These are phyloP conservation scores for Acronicta psi DNA, from an alignment of 2,888 invertebrate species.

Conservation along the genomic window DNA sequence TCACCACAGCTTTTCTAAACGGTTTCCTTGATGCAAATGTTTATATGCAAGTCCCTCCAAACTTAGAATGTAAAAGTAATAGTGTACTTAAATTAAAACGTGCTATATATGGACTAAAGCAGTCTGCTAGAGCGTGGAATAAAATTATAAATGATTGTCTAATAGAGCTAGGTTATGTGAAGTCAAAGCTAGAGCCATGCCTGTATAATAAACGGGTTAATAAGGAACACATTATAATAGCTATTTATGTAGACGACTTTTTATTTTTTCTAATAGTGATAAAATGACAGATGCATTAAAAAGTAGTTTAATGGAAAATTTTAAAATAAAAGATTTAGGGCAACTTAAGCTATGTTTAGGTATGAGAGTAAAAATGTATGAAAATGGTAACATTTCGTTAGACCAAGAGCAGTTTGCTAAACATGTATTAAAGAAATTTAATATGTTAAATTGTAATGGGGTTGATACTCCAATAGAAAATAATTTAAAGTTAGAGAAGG, in stretches of 20 bases:
- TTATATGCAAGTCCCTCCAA: conserved; percentile 40
- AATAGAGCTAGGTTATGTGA: conserved; percentile 26
- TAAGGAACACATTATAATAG: background rate
- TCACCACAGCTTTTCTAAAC: background rate
- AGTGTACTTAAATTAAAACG: conserved; percentile 47
- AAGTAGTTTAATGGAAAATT: background rate
- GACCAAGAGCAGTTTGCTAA: conserved; percentile 2
- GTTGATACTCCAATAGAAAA: conserved; percentile 28
- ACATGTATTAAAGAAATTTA: conserved; percentile 18
- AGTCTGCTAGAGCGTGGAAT: conserved; percentile 52
- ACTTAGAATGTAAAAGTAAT: background rate
- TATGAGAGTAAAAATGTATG: conserved; percentile 21
- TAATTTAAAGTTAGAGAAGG: conserved; percentile 25
- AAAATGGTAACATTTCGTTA: conserved; percentile 13
- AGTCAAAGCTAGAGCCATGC: conserved; percentile 53
- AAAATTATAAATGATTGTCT: conserved; percentile 46
- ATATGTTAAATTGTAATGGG: conserved; percentile 22
- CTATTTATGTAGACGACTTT: conserved; percentile 56
- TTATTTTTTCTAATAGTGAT: conserved; percentile 28
- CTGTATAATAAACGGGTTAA: conserved; percentile 22
- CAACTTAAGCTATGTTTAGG: conserved; percentile 35
- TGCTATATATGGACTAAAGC: conserved; percentile 56
- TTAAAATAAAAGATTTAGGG: conserved; percentile 32
- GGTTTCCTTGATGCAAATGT: conserved; percentile 43
- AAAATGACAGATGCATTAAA: conserved; percentile 8